A percentile compares a stretch with the other conserved stretches of the same genome.
Evolutionary conservation across 23 tunicate species (phyloP).

Genomic region (Styela plicata): DNA sequence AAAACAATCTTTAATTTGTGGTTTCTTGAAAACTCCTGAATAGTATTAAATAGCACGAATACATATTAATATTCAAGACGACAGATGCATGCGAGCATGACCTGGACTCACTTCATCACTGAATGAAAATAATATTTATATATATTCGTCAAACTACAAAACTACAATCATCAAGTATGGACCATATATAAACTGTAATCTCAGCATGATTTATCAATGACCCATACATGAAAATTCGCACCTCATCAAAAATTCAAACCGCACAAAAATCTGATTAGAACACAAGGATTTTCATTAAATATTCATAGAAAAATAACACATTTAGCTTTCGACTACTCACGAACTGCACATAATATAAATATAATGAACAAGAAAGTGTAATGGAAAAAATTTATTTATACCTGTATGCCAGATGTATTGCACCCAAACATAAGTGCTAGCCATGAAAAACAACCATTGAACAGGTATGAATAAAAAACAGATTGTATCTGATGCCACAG

Average conservation of each 20-base stretch:
- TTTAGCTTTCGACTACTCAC: background rate
- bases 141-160: no score
- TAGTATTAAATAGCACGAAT: no score
- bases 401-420: constrained; percentile 96
- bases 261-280: background rate
- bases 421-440: constrained; percentile 86
- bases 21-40: no score
- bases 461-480: constrained; percentile 80
- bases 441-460: constrained; percentile 82
- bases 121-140: no score
- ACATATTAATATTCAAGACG: no score
- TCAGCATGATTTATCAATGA: no score
- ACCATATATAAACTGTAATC: no score
- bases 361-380: background rate
- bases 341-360: background rate
- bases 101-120: no score
- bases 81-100: no score
- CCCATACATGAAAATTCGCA: no score
- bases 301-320: background rate
- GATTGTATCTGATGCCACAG: constrained; percentile 79
- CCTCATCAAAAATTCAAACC: background rate
- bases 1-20: no score
- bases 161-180: no score
- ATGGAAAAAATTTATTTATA: background rate
- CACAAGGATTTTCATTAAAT: background rate